These are phyloP conservation scores for Brenthis daphne DNA, from an alignment of 2,888 invertebrate species.

Conservation along the genomic window DNA sequence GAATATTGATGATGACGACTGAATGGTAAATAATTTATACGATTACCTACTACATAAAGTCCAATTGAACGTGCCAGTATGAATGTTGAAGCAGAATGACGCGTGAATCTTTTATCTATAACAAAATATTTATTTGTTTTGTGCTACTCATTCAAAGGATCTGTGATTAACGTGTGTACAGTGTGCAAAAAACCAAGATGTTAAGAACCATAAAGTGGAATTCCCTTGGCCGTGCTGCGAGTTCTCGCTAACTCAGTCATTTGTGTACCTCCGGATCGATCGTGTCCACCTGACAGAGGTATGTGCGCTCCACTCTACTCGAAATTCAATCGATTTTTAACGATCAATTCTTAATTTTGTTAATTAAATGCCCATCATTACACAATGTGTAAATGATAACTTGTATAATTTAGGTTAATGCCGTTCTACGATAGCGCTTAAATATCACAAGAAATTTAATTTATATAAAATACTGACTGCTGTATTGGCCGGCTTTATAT, in stretches of 20 bases:
- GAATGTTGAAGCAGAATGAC: constrained; percentile 39
- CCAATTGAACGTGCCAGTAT: constrained; percentile 43
- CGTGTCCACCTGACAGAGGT: constrained; percentile 56
- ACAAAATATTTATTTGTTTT: constrained; percentile 21
- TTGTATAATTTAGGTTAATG: constrained; percentile 18
- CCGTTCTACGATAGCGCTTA: neutral
- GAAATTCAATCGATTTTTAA: constrained; percentile 59
- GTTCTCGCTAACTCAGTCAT: constrained; percentile 53
- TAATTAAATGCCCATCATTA: constrained; percentile 36
- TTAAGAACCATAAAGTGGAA: constrained; percentile 52
- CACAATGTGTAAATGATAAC: constrained; percentile 29
- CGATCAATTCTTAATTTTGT: constrained; percentile 41
- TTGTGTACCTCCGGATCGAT: constrained; percentile 53
- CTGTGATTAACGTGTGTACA: constrained; percentile 32
- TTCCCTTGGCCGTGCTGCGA: constrained; percentile 49
- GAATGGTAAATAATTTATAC: constrained; percentile 52
- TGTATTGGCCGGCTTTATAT: constrained; percentile 24
- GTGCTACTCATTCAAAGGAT: constrained; percentile 29
- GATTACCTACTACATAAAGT: constrained; percentile 44
- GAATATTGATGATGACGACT: constrained; percentile 40
- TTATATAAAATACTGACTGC: constrained; percentile 31
- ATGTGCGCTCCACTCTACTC: constrained; percentile 50
- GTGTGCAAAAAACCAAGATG: constrained; percentile 49
- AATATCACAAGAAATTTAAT: constrained; percentile 2
- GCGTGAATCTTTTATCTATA: constrained; percentile 35